phyloP scores from a whole-genome alignment of 30 jellyfish, hydroid and myxozoan genomes.

The Aurelia aurita region DNA sequence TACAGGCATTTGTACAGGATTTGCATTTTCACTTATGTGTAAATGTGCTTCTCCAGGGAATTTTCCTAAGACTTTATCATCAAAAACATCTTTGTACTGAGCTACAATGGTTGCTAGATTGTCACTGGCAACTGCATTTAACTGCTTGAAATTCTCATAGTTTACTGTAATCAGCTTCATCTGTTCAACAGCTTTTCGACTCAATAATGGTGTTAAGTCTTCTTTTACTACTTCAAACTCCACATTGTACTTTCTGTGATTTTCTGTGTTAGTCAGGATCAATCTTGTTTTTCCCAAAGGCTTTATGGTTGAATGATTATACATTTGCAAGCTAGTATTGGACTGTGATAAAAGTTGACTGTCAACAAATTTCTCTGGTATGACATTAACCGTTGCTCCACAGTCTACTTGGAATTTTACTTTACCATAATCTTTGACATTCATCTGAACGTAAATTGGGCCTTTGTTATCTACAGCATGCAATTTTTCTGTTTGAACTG shows the following conservation, averaged over 20 bases:
- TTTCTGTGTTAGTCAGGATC: too few relatives aligned
- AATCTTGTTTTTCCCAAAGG: conserved; percentile 19
- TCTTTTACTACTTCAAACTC: conserved; percentile 44
- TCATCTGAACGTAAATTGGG: too few relatives aligned
- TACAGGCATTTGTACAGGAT: conserved; percentile 28
- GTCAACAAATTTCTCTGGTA: too few relatives aligned
- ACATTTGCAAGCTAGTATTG: background rate
- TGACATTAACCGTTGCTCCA: conserved; percentile 1
- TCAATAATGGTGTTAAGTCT: conserved; percentile 28
- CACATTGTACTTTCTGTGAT: conserved; percentile 34
- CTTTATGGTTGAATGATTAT: background rate
- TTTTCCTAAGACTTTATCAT: conserved; percentile 21
- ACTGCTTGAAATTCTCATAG: conserved; percentile 32
- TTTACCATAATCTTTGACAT: conserved; percentile 9
- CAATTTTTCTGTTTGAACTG: background rate
- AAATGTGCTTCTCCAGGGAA: conserved; percentile 40
- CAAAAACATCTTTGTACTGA: conserved; percentile 46
- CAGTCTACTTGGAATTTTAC: conserved; percentile 37
- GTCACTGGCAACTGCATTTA: conserved; percentile 44
- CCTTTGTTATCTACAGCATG: background rate
- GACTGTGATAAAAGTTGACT: too few relatives aligned
- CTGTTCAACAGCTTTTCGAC: conserved; percentile 29
- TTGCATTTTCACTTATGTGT: conserved; percentile 29
- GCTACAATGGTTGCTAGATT: conserved; percentile 29
- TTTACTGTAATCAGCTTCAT: conserved; percentile 32